Evolutionary conservation across 2,797 vertebrate genomes (phyloP).

Genomic region (Gallinago stenura): DNA sequence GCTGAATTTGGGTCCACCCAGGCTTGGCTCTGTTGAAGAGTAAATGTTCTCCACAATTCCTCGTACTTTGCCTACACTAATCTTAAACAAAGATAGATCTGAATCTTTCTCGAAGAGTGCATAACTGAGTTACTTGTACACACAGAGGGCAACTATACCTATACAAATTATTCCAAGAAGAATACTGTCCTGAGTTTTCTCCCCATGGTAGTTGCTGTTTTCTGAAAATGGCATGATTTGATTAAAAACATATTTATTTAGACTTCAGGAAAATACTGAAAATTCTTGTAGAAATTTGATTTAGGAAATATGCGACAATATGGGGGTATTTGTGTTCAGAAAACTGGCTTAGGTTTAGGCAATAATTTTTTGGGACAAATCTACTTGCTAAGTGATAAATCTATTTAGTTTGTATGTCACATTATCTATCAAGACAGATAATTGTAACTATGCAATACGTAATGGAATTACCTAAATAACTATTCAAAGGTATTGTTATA

Average conservation of each 20-base stretch:
- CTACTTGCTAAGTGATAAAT: neutral
- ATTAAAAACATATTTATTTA: neutral
- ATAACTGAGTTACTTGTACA: neutral
- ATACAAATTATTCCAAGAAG: neutral
- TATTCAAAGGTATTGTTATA: neutral
- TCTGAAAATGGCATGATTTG: neutral
- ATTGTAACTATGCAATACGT: neutral
- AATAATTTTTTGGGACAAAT: neutral
- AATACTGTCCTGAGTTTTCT: neutral
- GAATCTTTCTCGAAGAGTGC: neutral
- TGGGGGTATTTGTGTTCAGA: neutral
- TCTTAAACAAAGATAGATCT: neutral
- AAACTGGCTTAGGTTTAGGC: neutral
- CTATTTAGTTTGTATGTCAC: neutral
- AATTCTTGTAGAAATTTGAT: neutral
- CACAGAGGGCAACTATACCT: neutral
- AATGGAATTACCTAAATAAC: neutral
- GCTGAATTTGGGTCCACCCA: neutral
- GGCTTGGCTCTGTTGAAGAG: neutral
- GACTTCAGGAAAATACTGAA: neutral
- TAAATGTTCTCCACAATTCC: neutral
- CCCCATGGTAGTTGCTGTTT: neutral
- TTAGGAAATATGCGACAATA: neutral
- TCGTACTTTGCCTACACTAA: neutral
- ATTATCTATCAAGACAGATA: neutral